Conservation (phyloP, 2,797 vertebrate genomes). For the Lepilemur septentrionalis region DNA sequence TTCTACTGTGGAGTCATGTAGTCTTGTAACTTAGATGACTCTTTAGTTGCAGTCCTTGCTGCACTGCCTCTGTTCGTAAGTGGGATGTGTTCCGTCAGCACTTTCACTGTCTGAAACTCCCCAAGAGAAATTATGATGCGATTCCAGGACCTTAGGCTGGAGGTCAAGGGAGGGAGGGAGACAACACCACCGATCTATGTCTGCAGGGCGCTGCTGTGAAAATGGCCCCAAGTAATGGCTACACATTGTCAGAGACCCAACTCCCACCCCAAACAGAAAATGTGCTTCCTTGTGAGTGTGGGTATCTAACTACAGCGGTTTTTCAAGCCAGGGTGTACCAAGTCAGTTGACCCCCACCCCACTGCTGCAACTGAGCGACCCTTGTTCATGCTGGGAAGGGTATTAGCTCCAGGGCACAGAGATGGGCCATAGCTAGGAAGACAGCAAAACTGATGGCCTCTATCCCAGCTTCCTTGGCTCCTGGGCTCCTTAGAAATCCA, state of each 20-base stretch:
- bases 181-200: background rate
- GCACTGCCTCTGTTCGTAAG: background rate
- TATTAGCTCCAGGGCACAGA: background rate
- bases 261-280: background rate
- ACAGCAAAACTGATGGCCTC: background rate
- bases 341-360: background rate
- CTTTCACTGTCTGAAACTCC: background rate
- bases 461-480: background rate
- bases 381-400: background rate
- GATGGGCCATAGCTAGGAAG: background rate
- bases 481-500: background rate
- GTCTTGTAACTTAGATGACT: background rate
- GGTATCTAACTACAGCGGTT: background rate
- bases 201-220: background rate
- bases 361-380: background rate
- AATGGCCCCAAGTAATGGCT: background rate
- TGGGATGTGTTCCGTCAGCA: background rate
- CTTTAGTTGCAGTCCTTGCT: background rate
- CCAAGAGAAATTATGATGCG: background rate
- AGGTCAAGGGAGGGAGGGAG: background rate
- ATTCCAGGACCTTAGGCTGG: background rate
- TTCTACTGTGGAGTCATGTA: accelerated
- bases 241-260: background rate
- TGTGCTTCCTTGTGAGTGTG: background rate
- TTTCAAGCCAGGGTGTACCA: background rate